Base-by-base conservation (phyloP, 2,797 vertebrate genomes). In the Falco cherrug region DNA sequence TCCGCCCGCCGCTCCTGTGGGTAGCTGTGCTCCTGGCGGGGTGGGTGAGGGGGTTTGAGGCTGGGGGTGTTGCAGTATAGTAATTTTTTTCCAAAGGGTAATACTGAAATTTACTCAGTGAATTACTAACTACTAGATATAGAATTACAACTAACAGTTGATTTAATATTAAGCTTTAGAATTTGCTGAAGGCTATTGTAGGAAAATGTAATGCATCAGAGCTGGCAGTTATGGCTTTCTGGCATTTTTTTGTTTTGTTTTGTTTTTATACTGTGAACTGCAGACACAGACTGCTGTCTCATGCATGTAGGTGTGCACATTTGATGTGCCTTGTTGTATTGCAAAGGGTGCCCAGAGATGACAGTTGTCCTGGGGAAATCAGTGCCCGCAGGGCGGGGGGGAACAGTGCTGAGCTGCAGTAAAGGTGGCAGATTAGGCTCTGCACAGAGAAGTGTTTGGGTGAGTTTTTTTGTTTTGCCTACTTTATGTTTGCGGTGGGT, bases 221-320 rank as follows among this genome's bases (percentile, higher is more conserved):
- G 33, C 56, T 70, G 87, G 51, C 71, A 69, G 68, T 56, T 7
- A 12, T 0, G 20, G 20, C 4, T 19, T 48, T 41, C 63, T 20
- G 16, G 59, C 4, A 0, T 16, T 18, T 31, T 10, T 7, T 9
- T 4, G 25, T 1, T 26, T 25, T 6, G 3, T 41, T 13, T 10
- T 5, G 15, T 56, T 35, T 8, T 39, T 1, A 1, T 1, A 4
- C 25, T 4, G 6, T 39, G 51, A 61, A 43, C 60, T 24, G 35
- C 31, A 16, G 85, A 19, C 17, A 6, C 13, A 15, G 51, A 61
- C 65, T 25, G n/a, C 73, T 80, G 59, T 6, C 79, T 56, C 21
- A 0, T 3, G 10, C 0, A 1, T 1, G 31, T 5, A 47, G 77
- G 18, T 9, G 47, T 11, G 78, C 11, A 2, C 33, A 0, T 11